Evolutionary conservation across 2,113 vertebrate species (phyloP).

Genomic region (Brachyistius frenatus): DNA sequence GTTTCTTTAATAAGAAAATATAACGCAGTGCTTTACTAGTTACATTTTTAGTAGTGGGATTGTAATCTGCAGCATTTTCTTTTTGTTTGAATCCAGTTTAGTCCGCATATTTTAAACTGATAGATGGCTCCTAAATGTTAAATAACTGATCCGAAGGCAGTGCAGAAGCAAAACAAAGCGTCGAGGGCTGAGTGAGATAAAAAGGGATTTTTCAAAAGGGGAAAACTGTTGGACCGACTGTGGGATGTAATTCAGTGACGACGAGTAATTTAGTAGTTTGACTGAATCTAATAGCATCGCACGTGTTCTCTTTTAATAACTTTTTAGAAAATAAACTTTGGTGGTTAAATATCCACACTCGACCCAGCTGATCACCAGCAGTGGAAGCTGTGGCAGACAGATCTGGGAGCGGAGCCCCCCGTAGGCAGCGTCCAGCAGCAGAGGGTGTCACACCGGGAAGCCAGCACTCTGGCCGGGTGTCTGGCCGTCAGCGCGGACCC

Average conservation of each 20-base stretch:
- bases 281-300: conserved; percentile 5
- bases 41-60: too few species aligned
- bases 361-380: conserved; percentile 35
- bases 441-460: conserved; percentile 74
- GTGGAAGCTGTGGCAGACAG: conserved; percentile 35
- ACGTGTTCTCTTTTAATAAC: not conserved
- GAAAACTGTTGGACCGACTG: too few species aligned
- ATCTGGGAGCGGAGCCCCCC: conserved; percentile 34
- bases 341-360: not conserved
- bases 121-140: too few species aligned
- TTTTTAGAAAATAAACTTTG: conserved; percentile 18
- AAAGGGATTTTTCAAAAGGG: too few species aligned
- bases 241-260: not conserved
- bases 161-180: too few species aligned
- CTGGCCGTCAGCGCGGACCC: conserved; percentile 80
- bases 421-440: conserved; percentile 76
- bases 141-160: too few species aligned
- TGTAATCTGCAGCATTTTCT: too few species aligned
- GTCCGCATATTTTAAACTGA: too few species aligned
- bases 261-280: conserved; percentile 1
- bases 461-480: conserved; percentile 73
- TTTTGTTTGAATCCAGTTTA: too few species aligned
- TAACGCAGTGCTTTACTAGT: too few species aligned
- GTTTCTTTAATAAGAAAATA: too few species aligned
- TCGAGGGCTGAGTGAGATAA: too few species aligned